These are phyloP conservation scores for Gallinago media DNA, from an alignment of 2,113 vertebrate species.

Conservation along the genomic window DNA sequence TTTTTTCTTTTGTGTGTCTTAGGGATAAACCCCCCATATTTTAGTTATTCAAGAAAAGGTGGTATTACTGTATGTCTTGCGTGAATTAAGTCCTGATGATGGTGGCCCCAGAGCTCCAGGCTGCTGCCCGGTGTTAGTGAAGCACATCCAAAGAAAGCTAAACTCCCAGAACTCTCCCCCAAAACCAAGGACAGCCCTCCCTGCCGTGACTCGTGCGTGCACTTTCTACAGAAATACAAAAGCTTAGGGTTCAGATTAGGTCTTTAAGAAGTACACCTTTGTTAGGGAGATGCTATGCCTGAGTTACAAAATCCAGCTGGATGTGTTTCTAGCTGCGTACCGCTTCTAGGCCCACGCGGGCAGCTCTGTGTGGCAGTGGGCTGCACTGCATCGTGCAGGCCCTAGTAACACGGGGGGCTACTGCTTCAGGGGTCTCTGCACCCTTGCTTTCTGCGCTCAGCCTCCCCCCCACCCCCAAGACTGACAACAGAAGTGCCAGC, in stretches of 20 bases:
- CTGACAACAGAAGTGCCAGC: neutral
- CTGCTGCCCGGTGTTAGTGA: rapidly evolving
- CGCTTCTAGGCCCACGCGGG: rapidly evolving
- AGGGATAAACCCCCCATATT: neutral
- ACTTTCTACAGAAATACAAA: neutral
- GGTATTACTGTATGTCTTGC: neutral
- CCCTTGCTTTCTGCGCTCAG: neutral
- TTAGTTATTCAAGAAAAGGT: neutral
- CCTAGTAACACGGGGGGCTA: neutral
- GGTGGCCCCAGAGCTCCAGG: neutral
- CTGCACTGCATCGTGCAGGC: neutral
- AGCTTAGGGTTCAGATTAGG: neutral
- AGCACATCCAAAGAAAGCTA: neutral
- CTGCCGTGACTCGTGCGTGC: neutral
- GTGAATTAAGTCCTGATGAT: neutral
- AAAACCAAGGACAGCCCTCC: neutral
- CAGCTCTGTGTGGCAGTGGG: neutral
- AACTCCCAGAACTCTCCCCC: neutral
- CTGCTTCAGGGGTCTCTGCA: neutral
- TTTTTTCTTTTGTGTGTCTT: neutral
- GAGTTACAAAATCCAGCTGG: neutral
- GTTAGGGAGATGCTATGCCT: neutral
- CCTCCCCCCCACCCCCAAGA: rapidly evolving
- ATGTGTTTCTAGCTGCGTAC: neutral
- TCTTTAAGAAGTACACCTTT: neutral